Evolutionary conservation across 2,113 vertebrate species (phyloP).

Genomic region (Cisticola juncidis): DNA sequence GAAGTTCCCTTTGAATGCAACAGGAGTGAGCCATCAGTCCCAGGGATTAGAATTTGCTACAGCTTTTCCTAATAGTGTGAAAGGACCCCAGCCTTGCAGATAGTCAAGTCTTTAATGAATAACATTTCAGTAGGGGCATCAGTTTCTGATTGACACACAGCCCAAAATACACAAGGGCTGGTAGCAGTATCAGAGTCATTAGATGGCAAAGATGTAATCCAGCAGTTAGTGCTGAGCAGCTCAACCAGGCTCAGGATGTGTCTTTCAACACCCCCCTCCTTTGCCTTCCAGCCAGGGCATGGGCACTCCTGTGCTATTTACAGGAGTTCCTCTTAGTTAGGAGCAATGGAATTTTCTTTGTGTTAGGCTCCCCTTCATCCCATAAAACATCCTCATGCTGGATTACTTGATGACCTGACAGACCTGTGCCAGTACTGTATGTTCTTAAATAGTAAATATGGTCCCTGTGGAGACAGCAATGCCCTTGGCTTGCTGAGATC

Average conservation of each 20-base stretch:
- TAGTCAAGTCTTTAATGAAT: neutral
- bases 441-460: neutral
- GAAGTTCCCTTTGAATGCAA: neutral
- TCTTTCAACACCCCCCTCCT: rapidly evolving
- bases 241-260: rapidly evolving
- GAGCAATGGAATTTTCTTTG: neutral
- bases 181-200: neutral
- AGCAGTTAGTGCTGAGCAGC: neutral
- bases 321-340: neutral
- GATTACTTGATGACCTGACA: neutral
- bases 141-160: neutral
- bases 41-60: neutral
- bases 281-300: neutral
- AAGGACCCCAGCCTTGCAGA: neutral
- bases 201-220: neutral
- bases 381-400: neutral
- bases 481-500: neutral
- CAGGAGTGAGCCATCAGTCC: neutral
- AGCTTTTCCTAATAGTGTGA: neutral
- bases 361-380: neutral
- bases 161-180: neutral
- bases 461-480: neutral
- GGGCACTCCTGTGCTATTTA: neutral
- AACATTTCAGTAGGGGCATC: neutral
- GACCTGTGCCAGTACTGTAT: neutral